These are phyloP conservation scores for Danio albolineatus DNA, from an alignment of 2,797 vertebrate genomes.

Conservation along the genomic window DNA sequence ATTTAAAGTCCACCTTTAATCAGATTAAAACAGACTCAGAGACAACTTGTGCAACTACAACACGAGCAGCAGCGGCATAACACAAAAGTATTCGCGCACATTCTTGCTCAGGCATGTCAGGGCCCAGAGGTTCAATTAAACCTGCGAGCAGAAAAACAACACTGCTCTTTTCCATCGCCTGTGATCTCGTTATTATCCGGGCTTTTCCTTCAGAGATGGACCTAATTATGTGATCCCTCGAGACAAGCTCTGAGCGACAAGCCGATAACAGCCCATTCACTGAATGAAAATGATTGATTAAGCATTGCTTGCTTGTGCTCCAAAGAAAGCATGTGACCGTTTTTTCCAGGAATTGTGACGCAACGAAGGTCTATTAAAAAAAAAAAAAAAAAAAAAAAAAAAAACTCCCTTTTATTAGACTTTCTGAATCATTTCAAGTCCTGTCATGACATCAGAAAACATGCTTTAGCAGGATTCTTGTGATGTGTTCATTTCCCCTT, in stretches of 20 bases:
- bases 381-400: background rate
- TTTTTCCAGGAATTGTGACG: conserved; percentile 12
- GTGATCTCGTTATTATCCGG: conserved; percentile 34
- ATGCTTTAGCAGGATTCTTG: conserved; percentile 9
- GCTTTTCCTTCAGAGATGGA: conserved; percentile 34
- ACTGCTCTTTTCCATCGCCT: conserved; percentile 32
- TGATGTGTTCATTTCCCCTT: background rate
- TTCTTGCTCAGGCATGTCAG: conserved; percentile 62
- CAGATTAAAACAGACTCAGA: background rate
- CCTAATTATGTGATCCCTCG: conserved; percentile 23
- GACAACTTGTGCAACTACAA: conserved; percentile 12
- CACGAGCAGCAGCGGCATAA: conserved; percentile 7
- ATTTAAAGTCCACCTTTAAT: background rate
- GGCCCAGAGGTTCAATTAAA: conserved; percentile 55
- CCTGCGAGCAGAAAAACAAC: conserved; percentile 43
- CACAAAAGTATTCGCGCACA: conserved; percentile 42
- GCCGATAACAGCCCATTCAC: conserved; percentile 5
- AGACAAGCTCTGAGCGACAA: background rate
- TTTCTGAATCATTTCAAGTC: conserved; percentile 2
- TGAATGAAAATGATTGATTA: conserved; percentile 9
- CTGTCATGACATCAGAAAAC: conserved; percentile 12
- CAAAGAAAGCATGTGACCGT: background rate
- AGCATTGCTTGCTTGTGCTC: background rate
- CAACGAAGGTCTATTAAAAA: background rate
- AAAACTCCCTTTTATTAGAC: background rate